Base-by-base conservation (phyloP, 2,888 invertebrate species). In the Drosophila birchii region DNA sequence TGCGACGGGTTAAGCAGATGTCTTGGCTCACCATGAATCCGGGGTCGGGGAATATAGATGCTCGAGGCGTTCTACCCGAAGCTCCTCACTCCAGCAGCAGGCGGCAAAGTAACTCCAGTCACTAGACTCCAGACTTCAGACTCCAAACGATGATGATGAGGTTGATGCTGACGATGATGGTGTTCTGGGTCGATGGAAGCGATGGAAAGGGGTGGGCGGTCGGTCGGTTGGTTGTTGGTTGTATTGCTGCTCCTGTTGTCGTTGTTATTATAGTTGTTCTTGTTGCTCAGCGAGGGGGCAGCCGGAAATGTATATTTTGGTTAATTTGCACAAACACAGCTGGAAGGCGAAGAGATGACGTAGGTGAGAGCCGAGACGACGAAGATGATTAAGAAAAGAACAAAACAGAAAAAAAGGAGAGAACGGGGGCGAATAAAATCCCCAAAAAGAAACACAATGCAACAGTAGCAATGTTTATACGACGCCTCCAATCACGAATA, bases 251-350 rank as follows among this genome's bases (percentile, higher is more conserved):
- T 64, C 34, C 51, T 51, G 64, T 51, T 62, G 44, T 44, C 38
- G 29, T 32, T 64, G 47, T n/a, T 55, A 23, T 41, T 60, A 69
- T 62, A 70, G 45, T 49, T 77, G 53, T 61, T 70, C 62, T 41
- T 71, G 56, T 57, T 66, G 49, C 71, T 59, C 71, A 66, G 73
- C 58, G 70, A 67, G 72, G 69, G 45, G 53, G 67, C 71, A 62
- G 84, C 81, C 83, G 85, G 88, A 86, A 86, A 77, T 86, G 86
- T 86, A 78, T 86, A 82, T 86, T 86, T 86, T 83, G 83, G 85
- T 83, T 88, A 88, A 86, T 86, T 86, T 88, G 88, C 88, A 81
- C 83, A 76, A 84, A 86, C 86, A 86, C 86, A 86, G 86, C 86
- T 88, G 86, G 86, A 86, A 86, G 78, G 74, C 86, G 78, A 82